Conservation (phyloP, 35 echinoderm and acorn worm species). For the Apostichopus japonicus region DNA sequence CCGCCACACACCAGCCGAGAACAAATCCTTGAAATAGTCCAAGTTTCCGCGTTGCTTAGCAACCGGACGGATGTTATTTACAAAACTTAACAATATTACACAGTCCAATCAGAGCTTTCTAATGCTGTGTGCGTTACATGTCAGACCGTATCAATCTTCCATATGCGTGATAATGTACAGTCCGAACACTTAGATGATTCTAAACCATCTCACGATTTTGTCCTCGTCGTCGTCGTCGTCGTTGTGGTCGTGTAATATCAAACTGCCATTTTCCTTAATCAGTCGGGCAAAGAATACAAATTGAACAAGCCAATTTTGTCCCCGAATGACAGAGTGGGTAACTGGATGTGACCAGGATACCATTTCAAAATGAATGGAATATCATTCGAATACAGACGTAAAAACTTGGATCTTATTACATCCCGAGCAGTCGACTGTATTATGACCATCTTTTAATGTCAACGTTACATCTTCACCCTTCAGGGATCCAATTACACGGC, state of each 20-base stretch:
- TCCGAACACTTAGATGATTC: background rate
- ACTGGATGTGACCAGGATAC: background rate
- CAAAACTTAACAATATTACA: background rate
- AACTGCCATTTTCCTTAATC: constrained; percentile 5
- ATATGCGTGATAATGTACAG: background rate
- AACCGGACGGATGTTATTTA: background rate
- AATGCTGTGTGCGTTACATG: background rate
- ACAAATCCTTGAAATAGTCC: background rate
- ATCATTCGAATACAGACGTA: background rate
- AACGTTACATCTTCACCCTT: too few species aligned
- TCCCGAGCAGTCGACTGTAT: background rate
- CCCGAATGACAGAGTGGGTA: background rate
- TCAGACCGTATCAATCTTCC: background rate
- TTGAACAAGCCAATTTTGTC: background rate
- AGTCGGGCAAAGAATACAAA: background rate
- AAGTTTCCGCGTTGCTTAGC: background rate
- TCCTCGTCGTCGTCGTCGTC: background rate
- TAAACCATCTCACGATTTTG: background rate
- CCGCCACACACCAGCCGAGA: background rate
- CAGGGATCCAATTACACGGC: too few species aligned
- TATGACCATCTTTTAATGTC: too few species aligned
- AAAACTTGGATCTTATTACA: background rate
- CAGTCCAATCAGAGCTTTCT: background rate
- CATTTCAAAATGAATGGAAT: background rate
- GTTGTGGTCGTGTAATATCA: background rate